phyloP scores from a whole-genome alignment of 2,113 vertebrate species.

The Chloropsis hardwickii region DNA sequence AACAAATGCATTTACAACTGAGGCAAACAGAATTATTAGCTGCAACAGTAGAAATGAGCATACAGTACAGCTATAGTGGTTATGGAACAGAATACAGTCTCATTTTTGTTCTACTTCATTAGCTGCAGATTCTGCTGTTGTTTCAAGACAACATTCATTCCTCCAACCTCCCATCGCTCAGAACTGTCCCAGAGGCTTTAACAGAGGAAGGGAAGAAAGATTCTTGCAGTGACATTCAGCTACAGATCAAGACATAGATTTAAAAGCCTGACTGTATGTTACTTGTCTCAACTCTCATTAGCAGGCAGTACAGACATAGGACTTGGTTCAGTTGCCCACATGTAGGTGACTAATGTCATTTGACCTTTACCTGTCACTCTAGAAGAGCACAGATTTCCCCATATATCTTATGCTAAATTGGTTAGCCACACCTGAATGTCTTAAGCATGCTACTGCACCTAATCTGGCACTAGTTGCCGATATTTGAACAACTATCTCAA shows the following conservation, averaged over 20 bases:
- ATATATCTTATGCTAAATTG: background rate
- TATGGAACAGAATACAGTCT: background rate
- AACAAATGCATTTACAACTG: background rate
- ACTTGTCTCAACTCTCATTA: background rate
- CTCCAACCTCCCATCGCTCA: background rate
- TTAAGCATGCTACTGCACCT: background rate
- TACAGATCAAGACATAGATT: background rate
- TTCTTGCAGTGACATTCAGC: background rate
- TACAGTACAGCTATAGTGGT: background rate
- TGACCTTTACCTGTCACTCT: background rate
- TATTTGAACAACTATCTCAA: background rate
- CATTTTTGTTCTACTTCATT: background rate
- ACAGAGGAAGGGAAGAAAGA: background rate
- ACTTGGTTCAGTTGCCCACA: background rate
- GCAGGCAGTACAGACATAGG: background rate
- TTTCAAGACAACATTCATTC: background rate
- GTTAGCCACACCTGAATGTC: background rate
- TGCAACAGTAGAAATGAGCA: background rate
- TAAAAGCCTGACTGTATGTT: background rate
- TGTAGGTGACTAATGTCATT: background rate
- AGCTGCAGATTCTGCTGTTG: background rate
- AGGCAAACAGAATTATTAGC: background rate
- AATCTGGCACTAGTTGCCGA: background rate
- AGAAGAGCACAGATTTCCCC: background rate
- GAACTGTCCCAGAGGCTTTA: background rate